Percentiles rank a stretch among this genome's conserved stretches.
Evolutionary conservation across 2,113 vertebrate genomes (phyloP).

Genomic region (Malurus alboscapulatus): DNA sequence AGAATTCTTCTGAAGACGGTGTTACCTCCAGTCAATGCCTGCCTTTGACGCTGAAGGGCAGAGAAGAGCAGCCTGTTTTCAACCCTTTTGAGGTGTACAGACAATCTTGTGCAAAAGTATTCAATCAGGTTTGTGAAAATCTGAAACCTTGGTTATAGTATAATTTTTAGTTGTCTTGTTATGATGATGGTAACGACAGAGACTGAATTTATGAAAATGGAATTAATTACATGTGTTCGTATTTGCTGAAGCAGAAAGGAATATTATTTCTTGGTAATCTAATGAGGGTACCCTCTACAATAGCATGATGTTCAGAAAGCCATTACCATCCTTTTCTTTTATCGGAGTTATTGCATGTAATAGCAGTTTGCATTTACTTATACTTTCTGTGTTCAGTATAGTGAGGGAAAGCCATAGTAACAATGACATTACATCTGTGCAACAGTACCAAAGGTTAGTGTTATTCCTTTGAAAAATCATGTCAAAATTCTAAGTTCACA

Average conservation of each 20-base stretch:
- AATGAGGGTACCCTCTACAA: background rate
- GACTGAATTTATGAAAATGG: background rate
- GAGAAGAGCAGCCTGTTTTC: conserved; percentile 68
- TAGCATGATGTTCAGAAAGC: background rate
- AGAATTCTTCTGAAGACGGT: conserved; percentile 47
- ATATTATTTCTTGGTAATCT: background rate
- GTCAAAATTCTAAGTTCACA: background rate
- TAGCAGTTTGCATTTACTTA: background rate
- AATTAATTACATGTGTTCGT: background rate
- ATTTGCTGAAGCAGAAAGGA: background rate
- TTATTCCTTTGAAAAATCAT: background rate
- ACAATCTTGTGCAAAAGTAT: conserved; percentile 75
- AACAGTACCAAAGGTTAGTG: background rate
- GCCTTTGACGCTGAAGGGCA: conserved; percentile 54
- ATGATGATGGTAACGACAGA: background rate
- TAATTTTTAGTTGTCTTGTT: background rate
- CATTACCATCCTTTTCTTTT: background rate
- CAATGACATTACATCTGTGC: background rate
- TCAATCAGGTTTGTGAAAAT: conserved; percentile 85
- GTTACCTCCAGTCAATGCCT: conserved; percentile 37
- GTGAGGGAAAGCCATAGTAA: background rate
- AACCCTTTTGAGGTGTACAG: conserved; percentile 84
- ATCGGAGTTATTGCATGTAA: background rate
- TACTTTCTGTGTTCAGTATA: background rate
- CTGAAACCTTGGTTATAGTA: background rate